phyloP scores from a whole-genome alignment of 2,113 vertebrate species.

The Sander vitreus region DNA sequence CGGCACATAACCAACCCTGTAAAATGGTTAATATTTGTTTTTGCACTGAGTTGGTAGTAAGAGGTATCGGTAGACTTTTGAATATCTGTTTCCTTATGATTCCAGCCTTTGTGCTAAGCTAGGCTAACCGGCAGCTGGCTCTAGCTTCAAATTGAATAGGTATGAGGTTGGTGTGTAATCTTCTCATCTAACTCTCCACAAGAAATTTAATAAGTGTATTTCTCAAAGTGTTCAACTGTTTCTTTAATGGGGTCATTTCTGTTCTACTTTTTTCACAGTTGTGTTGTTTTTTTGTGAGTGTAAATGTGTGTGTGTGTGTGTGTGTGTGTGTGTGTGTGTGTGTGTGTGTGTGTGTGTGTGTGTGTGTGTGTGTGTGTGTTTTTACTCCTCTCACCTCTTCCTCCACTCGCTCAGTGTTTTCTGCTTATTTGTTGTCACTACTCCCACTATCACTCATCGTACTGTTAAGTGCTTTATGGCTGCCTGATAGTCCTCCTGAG shows the following conservation, averaged over 20 bases:
- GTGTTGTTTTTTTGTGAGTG: not conserved
- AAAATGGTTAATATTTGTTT: not conserved
- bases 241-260: slow-evolving; percentile 20
- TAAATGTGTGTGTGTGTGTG: no score
- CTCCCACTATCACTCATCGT: slow-evolving; percentile 51
- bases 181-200: not conserved
- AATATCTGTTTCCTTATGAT: not conserved
- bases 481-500: slow-evolving; percentile 56
- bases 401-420: slow-evolving; percentile 46
- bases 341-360: slow-evolving; percentile 14
- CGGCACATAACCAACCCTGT: not conserved
- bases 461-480: slow-evolving; percentile 49
- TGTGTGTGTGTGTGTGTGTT: slow-evolving; percentile 16
- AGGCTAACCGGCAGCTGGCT: not conserved
- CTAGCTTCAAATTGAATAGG: not conserved
- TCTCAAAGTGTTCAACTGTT: slow-evolving; percentile 28
- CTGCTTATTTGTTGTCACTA: slow-evolving; percentile 58
- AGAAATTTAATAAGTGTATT: slow-evolving; percentile 16
- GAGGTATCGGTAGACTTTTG: not conserved
- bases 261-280: slow-evolving; percentile 5
- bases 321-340: not conserved
- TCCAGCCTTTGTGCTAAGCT: not conserved
- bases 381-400: slow-evolving; percentile 35
- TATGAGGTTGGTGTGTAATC: not conserved
- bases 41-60: not conserved